Conservation (phyloP, 2,797 vertebrate genomes). For the Ceryle rudis region DNA sequence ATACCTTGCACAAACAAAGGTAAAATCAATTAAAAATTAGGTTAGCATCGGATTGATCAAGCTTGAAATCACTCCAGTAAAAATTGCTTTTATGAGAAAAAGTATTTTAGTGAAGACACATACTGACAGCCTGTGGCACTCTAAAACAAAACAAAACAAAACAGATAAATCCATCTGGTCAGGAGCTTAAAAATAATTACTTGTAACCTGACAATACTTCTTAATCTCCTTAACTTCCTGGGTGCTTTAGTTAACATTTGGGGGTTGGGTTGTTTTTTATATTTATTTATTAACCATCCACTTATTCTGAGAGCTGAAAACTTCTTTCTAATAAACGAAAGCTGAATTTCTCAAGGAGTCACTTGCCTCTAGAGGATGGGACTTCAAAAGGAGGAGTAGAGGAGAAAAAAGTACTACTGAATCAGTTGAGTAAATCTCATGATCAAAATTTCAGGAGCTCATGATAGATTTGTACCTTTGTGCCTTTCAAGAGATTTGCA, state of each 20-base stretch:
- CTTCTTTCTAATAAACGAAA: not conserved
- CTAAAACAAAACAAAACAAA: not conserved
- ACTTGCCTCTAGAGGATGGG: not conserved
- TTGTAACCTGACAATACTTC: not conserved
- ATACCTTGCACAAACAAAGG: not conserved
- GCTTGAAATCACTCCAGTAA: not conserved
- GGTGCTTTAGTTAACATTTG: not conserved
- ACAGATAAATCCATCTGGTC: not conserved
- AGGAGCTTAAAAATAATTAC: not conserved
- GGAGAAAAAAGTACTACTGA: not conserved
- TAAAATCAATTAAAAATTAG: not conserved
- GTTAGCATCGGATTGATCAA: not conserved
- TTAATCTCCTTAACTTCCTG: not conserved
- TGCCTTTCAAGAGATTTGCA: not conserved
- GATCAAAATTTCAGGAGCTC: not conserved
- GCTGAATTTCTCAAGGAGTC: not conserved
- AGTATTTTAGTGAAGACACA: not conserved
- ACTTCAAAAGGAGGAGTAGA: not conserved
- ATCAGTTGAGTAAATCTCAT: not conserved
- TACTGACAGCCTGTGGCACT: not conserved
- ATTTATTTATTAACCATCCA: not conserved
- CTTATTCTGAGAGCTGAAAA: not conserved
- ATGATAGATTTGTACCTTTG: not conserved
- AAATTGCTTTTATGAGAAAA: not conserved
- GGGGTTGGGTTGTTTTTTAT: not conserved